Conservation (phyloP, 2,113 vertebrate genomes). For the Azemiops feae region DNA sequence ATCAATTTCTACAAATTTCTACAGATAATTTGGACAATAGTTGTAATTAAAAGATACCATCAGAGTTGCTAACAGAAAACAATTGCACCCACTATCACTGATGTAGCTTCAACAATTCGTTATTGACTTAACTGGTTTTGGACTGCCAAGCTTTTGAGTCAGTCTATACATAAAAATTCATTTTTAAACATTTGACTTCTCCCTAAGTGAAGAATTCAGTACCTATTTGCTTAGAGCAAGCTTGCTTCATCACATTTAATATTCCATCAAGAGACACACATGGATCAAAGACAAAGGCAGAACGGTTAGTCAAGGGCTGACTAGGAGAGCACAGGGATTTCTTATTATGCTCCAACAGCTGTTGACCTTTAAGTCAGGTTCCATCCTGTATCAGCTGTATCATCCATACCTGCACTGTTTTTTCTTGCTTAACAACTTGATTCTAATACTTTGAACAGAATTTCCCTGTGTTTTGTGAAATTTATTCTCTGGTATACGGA, state of each 20-base stretch:
- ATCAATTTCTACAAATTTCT: background rate
- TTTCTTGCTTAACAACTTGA: background rate
- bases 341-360: conserved; percentile 12
- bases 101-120: background rate
- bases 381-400: background rate
- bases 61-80: background rate
- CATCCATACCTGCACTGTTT: background rate
- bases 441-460: background rate
- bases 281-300: conserved; percentile 18
- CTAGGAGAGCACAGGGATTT: background rate
- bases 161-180: background rate
- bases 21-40: background rate
- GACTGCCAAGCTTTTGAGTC: background rate
- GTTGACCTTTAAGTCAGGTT: background rate
- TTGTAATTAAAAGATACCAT: background rate
- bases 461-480: background rate
- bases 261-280: background rate
- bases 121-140: conserved; percentile 2
- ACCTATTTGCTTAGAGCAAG: conserved; percentile 17
- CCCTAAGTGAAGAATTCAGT: background rate
- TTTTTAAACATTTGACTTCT: background rate
- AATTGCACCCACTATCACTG: background rate
- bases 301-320: background rate
- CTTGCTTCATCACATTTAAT: conserved; percentile 16
- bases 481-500: background rate